Percentiles rank a stretch among this genome's conserved stretches.
Conservation (phyloP, 2,797 vertebrate species). For the Eleutherodactylus coqui region DNA sequence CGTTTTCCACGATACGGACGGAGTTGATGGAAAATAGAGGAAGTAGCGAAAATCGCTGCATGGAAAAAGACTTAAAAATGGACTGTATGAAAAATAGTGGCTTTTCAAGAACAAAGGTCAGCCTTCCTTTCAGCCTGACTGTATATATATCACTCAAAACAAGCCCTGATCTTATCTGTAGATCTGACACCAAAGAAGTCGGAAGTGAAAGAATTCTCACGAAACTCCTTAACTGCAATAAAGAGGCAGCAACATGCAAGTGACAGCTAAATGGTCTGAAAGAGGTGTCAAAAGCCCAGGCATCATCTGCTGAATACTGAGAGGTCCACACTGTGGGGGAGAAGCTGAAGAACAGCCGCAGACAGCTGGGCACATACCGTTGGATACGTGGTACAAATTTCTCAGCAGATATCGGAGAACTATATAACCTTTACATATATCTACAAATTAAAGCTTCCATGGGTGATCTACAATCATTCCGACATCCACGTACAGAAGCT, state of each 20-base stretch:
- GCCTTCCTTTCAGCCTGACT: background rate
- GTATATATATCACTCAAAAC: background rate
- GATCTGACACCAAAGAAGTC: background rate
- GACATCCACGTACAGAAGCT: background rate
- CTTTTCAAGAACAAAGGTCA: background rate
- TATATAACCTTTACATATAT: background rate
- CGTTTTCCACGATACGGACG: no score
- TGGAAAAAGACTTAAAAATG: no score
- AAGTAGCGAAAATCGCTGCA: background rate
- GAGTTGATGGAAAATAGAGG: no score
- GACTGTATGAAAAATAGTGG: background rate
- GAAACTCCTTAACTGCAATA: background rate
- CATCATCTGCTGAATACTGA: constrained; percentile 57
- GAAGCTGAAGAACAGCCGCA: constrained; percentile 29
- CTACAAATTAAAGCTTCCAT: background rate
- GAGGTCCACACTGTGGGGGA: constrained; percentile 44
- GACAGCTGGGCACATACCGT: constrained; percentile 24
- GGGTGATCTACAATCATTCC: background rate
- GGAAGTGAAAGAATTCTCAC: background rate
- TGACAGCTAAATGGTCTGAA: constrained; percentile 43
- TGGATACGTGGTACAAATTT: background rate
- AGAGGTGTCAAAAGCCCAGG: constrained; percentile 29
- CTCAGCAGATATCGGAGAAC: background rate
- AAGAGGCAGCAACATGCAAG: constrained; percentile 2
- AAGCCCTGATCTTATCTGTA: background rate